Evolutionary conservation across 2,797 vertebrate species (phyloP), one percentile per base, ranked within the genome.

Genomic region (Mormyrops boulengeri): DNA sequence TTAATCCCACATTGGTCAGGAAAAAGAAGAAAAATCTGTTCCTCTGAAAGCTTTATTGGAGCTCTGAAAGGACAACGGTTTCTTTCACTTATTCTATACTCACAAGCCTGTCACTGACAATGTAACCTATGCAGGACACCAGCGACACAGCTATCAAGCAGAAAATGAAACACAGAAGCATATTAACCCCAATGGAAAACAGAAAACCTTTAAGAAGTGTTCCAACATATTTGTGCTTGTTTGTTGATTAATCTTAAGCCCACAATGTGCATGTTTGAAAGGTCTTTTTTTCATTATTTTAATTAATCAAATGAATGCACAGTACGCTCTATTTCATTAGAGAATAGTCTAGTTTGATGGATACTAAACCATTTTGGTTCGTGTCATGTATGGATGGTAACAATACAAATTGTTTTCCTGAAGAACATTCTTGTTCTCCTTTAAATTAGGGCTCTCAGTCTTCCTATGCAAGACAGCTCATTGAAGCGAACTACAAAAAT

Each of bases 31-130:
- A 84, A 47, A 85, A 9, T 50, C 9, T 5, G 41, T 50, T 50
- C 82, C n/a, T 50, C 41, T 85, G 41, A 85, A 22, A 85, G 82
- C 44, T 49, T 49, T 47, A 50, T 11, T 22, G 9, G 47, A 50
- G 82, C 19, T 14, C 41, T 50, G 47, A 47, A 84, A 89, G 22
- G 22, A 89, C 73, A 85, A 82, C 11, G 44, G 86, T 49, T 80
- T 80, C 82, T 88, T 50, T 85, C 47, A 50, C 19, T 82, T 88
- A 88, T 87, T 90, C 49, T 47, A 44, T 73, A 49, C 44, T 80
- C 55, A 53, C 85, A 62, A 19, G 34, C 19, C 53, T 38, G 26
- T 53, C 53, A 60, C 38, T 41, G 38, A 44, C 52, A 41, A 77
- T 41, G 26, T 52, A 30, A 41, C 90, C 52, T 77, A 77, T 62